Base-by-base conservation (phyloP, 2,888 invertebrate genomes). In the Pristionchus arcanus region DNA sequence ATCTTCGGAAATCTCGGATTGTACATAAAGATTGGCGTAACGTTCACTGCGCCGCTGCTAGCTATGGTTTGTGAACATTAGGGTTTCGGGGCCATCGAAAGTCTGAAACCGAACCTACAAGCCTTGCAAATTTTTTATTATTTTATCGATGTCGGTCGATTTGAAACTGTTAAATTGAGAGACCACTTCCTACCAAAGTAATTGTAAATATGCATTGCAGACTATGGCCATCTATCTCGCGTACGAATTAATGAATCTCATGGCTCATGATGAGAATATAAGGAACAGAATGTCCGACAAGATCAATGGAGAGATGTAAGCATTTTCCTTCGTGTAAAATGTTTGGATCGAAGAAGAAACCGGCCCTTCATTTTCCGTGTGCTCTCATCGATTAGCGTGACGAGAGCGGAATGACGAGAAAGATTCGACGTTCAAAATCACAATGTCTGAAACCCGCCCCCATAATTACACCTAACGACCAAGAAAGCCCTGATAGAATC, bases 1-100 rank as follows among this genome's bases (percentile, higher is more conserved):
- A 59, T 85, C 16, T 85, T 85, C 49, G 84, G 84, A 3, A 25
- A 25, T 59, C 28, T 59, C 59, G 84, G 84, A 59, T 9, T 59
- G 4, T 85, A 85, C 59, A 31, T 59, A 59, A 85, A 85, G 21
- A 34, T 85, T 13, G 21, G 25, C 34, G 59, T 85, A 2, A 49
- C 84, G 2, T 34, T 85, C 59, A 85, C 84, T 34, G 84, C 84
- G 25, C 84, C 84, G 19, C 21, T 59, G 21, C 84, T 85, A 21
- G 34, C 84, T 2, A 34, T 85, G 13, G 84, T 59, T 0, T 55
- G 84, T 85, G 53, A 13, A 1, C 0, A 49, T 49, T 49, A 49
- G 3, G 9, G 3, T 49, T 49, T 9, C 42, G 42, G 9, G 42
- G 9, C 42, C 3, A 49, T 13, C 42, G 42, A 9, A 49, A 49